A percentile compares a stretch with the other conserved stretches of the same genome.
Conservation (phyloP, 2,113 vertebrate genomes). For the Pachyramphus minor region DNA sequence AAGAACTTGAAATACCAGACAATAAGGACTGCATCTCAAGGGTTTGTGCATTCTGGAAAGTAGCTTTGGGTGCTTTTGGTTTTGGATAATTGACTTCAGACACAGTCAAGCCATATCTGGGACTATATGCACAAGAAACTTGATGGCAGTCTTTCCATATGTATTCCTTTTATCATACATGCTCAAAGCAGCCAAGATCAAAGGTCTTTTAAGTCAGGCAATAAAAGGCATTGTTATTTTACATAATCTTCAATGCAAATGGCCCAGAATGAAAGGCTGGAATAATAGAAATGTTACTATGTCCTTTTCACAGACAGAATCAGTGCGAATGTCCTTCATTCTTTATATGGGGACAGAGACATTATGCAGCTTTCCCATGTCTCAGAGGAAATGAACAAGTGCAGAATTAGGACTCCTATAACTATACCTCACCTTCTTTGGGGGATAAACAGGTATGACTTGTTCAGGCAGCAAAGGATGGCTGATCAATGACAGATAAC, state of each 20-base stretch:
- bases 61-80: neutral
- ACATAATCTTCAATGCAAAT: neutral
- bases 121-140: neutral
- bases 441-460: neutral
- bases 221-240: neutral
- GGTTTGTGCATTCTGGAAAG: neutral
- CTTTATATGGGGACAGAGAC: neutral
- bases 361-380: neutral
- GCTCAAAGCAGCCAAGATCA: neutral
- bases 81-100: constrained; percentile 1
- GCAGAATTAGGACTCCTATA: neutral
- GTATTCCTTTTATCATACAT: neutral
- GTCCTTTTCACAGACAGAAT: neutral
- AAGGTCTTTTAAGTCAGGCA: neutral
- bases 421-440: neutral
- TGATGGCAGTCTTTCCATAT: neutral
- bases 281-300: neutral
- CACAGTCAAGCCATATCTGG: neutral
- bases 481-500: neutral
- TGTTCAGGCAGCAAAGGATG: neutral
- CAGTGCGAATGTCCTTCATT: neutral
- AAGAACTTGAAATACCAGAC: neutral
- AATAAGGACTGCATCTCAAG: neutral
- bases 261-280: neutral
- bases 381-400: neutral